Percentiles rank a stretch among this genome's conserved stretches.
These are phyloP conservation scores for Lapara coniferarum DNA, from an alignment of 2,888 invertebrate species.

Conservation along the genomic window DNA sequence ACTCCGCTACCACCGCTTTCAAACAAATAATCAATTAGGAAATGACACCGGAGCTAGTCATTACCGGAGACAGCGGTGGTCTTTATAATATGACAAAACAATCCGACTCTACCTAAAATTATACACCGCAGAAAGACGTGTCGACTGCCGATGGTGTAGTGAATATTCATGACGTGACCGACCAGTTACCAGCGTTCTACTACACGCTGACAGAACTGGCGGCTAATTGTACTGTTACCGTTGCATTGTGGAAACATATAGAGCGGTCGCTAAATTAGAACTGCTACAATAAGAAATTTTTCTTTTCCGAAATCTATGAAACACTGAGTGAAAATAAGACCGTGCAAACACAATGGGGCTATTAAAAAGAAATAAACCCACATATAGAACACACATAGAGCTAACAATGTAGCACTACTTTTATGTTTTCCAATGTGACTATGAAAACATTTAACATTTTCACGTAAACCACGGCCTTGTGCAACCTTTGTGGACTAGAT, in stretches of 20 bases:
- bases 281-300: not conserved
- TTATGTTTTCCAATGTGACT: conserved; percentile 21
- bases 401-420: not conserved
- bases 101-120: conserved; percentile 30
- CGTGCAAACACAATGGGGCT: not conserved
- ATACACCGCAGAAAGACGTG: conserved; percentile 40
- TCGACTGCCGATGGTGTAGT: conserved; percentile 32
- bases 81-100: conserved; percentile 37
- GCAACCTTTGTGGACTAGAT: conserved; percentile 26
- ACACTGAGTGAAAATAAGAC: not conserved
- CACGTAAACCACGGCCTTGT: conserved; percentile 29
- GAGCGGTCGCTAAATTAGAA: not conserved
- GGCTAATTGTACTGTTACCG: not conserved
- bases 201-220: conserved; percentile 5
- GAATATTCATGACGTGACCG: conserved; percentile 41
- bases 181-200: conserved; percentile 40
- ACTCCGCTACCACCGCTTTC: conserved; percentile 45
- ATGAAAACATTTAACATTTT: conserved; percentile 29
- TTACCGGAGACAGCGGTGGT: conserved; percentile 33
- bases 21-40: conserved; percentile 26
- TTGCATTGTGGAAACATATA: not conserved
- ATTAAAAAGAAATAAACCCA: conserved; percentile 12
- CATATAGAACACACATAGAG: not conserved
- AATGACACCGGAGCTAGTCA: conserved; percentile 14
- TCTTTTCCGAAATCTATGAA: conserved; percentile 10